phyloP scores from a whole-genome alignment of 2,113 vertebrate genomes.

The Silurus asotus region DNA sequence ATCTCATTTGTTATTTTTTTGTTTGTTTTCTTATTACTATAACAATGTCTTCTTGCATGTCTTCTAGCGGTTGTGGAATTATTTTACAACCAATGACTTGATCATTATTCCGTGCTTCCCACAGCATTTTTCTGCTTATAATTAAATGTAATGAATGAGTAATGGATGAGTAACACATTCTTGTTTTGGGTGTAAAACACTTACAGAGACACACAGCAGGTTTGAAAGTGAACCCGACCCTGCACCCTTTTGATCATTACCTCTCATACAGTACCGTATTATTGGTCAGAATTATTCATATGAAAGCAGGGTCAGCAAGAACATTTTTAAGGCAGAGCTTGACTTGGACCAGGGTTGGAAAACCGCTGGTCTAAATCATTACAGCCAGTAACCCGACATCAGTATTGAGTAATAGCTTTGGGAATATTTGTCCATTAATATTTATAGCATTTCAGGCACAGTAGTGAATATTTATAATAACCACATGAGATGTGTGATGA shows the following conservation, averaged over 20 bases:
- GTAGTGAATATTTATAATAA: slow-evolving; percentile 51
- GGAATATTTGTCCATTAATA: slow-evolving; percentile 53
- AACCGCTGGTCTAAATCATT: slow-evolving; percentile 8
- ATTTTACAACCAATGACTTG: neutral
- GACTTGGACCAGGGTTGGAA: neutral
- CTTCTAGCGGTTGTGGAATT: neutral
- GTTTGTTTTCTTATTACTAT: too few relatives aligned
- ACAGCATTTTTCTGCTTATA: neutral
- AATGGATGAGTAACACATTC: neutral
- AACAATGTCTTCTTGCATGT: neutral
- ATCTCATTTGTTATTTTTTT: too few relatives aligned
- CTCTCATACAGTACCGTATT: neutral
- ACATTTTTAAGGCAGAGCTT: neutral
- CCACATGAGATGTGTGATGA: slow-evolving; percentile 32
- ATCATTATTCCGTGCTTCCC: neutral
- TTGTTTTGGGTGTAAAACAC: neutral
- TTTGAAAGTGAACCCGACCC: neutral
- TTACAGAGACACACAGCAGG: neutral
- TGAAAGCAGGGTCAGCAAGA: neutral
- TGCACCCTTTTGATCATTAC: neutral
- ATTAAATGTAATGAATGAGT: neutral
- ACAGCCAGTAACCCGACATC: slow-evolving; percentile 12
- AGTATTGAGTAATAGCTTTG: slow-evolving; percentile 44
- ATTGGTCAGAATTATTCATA: neutral
- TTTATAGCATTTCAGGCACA: slow-evolving; percentile 49